Evolutionary conservation across 2,888 invertebrate species (phyloP).

Genomic region (Tipula confusa): DNA sequence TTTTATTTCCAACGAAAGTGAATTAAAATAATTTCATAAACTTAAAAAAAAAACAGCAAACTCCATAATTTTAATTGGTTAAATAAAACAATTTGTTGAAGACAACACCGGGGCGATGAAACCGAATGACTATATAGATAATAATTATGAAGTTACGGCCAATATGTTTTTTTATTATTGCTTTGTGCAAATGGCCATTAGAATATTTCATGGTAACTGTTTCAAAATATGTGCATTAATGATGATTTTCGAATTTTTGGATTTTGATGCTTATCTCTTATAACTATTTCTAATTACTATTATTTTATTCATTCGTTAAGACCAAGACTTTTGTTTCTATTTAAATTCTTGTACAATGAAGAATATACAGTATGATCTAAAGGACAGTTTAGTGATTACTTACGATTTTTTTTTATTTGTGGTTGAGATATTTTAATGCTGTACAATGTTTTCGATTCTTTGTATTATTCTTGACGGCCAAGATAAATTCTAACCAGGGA

Average conservation of each 20-base stretch:
- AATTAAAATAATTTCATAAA: neutral
- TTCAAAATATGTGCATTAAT: neutral
- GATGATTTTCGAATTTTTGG: neutral
- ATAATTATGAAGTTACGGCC: neutral
- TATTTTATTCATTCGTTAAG: too few species aligned
- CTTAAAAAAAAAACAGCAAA: neutral
- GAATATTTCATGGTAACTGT: neutral
- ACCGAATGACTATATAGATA: neutral
- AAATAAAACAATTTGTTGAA: neutral
- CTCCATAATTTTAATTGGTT: neutral
- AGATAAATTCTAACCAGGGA: too few species aligned
- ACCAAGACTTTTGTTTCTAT: too few species aligned
- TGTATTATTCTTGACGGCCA: too few species aligned
- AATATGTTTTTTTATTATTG: neutral
- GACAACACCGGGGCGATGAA: neutral
- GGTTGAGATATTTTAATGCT: too few species aligned
- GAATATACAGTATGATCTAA: too few species aligned
- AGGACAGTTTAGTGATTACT: too few species aligned
- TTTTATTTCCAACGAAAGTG: neutral
- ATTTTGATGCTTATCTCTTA: neutral
- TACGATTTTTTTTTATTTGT: too few species aligned
- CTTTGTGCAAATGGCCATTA: neutral
- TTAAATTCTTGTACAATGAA: too few species aligned
- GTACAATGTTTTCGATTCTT: too few species aligned
- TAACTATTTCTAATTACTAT: neutral